Percentiles rank a stretch among this genome's conserved stretches.
phyloP scores from a whole-genome alignment of 2,113 vertebrate genomes.

The Lampris megalopsis region DNA sequence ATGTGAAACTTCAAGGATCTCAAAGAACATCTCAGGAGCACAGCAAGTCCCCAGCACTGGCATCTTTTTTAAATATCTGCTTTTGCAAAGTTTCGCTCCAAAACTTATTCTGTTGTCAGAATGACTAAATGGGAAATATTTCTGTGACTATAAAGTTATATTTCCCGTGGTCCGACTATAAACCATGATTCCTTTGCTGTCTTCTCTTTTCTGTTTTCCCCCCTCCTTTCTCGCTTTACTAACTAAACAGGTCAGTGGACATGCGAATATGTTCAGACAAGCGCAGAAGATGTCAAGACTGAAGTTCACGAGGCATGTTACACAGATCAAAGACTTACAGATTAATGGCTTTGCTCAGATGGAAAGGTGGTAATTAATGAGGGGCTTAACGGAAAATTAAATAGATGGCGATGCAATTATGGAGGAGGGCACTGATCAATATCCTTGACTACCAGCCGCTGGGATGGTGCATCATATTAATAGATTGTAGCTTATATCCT shows the following conservation, averaged over 20 bases:
- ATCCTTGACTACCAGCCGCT: slow-evolving; percentile 67
- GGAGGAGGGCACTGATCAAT: slow-evolving; percentile 73
- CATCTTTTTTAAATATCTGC: slow-evolving; percentile 42
- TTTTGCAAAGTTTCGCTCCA: slow-evolving; percentile 11
- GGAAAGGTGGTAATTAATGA: slow-evolving; percentile 69
- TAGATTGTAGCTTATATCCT: slow-evolving; percentile 28
- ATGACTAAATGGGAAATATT: slow-evolving; percentile 42
- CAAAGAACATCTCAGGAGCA: slow-evolving; percentile 45
- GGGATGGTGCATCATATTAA: slow-evolving; percentile 52
- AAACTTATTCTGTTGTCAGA: slow-evolving; percentile 28
- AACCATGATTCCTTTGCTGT: not conserved
- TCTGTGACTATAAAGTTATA: not conserved
- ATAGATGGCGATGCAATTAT: slow-evolving; percentile 71
- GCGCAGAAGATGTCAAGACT: slow-evolving; percentile 48
- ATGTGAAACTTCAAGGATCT: slow-evolving; percentile 47
- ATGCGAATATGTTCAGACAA: slow-evolving; percentile 44
- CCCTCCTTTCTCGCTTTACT: slow-evolving; percentile 1
- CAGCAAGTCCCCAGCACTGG: slow-evolving; percentile 31
- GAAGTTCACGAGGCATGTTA: slow-evolving; percentile 60
- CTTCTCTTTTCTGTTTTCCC: not conserved
- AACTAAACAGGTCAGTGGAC: slow-evolving; percentile 38
- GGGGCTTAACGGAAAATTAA: slow-evolving; percentile 71
- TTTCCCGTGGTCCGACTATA: not conserved
- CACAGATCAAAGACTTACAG: slow-evolving; percentile 67
- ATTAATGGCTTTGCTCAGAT: slow-evolving; percentile 67